Base-by-base conservation (phyloP, 2,888 invertebrate genomes). In the Drosophila austrosaltans region DNA sequence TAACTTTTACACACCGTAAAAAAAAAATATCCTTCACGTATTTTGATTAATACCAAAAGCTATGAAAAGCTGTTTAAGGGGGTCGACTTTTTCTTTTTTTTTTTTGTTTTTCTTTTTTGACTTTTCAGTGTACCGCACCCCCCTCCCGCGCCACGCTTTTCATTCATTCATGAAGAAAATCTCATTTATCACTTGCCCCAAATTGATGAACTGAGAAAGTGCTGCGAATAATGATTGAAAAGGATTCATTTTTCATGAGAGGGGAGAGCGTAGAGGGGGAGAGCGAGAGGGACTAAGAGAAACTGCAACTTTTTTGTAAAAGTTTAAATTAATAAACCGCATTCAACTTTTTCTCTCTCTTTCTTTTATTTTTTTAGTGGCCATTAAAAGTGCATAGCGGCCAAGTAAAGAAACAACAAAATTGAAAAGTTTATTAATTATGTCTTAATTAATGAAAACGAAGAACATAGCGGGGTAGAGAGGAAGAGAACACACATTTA, bases 21-120 rank as follows among this genome's bases (percentile, higher is more conserved):
- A 48, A 48, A 48, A 25, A 48, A 48, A 48, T 48, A 48, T 48
- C 48, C 48, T 48, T 48, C 48, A 48, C 48, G 25, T 48, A 68
- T 69, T 75, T 69, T 77, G 66, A 71, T 77, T 71, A 69, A 75
- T 69, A 63, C 71, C 56, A 44, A 16, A 16, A 62, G 60, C 28
- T 54, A 25, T 25, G 16, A 53, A 65, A 63, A 48, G 12, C 48
- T 48, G 57, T 66, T 76, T 67, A 69, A 48, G 36, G 36, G 10
- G 48, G 48, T 48, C 48, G 25, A 25, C 10, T 1, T 25, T 48
- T 48, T 5, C 6, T 4, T 30, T 30, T 30, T 30, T 30, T 30
- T 30, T 2, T 28, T 28, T 4, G 3, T 1, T 28, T 28, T 28
- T 28, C 28, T 28, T 28, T 28, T 48, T 25, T 67, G 74, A 48